Conservation (phyloP, 2,113 vertebrate species). For the Gopherus evgoodei region DNA sequence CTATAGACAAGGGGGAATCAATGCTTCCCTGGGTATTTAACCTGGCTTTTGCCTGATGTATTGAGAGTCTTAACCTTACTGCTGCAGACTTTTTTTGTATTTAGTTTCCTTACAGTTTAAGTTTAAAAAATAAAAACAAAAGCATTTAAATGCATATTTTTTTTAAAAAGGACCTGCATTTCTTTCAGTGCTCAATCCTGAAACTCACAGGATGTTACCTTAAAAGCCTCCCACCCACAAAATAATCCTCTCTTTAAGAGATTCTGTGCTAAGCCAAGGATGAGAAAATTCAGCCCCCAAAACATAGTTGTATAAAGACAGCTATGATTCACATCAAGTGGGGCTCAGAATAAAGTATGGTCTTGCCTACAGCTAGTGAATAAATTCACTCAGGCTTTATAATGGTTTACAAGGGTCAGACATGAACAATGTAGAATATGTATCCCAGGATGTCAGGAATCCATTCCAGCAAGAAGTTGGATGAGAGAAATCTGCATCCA, state of each 20-base stretch:
- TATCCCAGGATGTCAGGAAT: fast-evolving
- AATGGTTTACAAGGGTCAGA: fast-evolving
- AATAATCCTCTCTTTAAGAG: background rate
- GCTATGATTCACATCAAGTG: background rate
- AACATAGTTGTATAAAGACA: background rate
- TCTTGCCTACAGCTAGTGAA: fast-evolving
- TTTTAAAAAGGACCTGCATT: background rate
- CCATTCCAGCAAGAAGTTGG: fast-evolving
- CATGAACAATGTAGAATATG: background rate
- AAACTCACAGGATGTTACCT: background rate
- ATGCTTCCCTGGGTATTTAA: background rate
- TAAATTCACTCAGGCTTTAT: fast-evolving
- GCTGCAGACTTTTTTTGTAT: background rate
- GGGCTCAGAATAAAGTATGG: background rate
- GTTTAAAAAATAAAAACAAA: background rate
- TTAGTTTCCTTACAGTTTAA: background rate
- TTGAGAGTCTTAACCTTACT: background rate
- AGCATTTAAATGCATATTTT: background rate
- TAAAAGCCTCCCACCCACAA: background rate
- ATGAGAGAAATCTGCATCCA: fast-evolving
- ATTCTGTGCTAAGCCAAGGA: background rate
- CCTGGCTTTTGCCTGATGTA: background rate
- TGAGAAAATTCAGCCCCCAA: background rate
- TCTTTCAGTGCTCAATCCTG: background rate
- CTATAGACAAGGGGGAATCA: background rate